Conservation (phyloP, 2,797 vertebrate genomes). For the Takifugu ocellatus region DNA sequence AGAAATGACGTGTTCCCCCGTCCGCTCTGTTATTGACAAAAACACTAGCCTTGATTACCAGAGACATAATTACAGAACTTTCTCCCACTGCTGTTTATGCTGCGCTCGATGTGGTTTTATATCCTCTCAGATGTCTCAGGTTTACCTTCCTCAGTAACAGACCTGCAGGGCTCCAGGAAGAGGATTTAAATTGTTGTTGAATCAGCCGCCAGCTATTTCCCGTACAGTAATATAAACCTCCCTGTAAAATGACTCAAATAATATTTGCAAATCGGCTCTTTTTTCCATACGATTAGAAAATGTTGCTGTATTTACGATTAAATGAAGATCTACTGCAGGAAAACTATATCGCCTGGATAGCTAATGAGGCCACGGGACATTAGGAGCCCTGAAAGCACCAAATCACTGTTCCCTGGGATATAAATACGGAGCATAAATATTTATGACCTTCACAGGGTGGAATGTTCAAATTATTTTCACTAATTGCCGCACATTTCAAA, state of each 20-base stretch:
- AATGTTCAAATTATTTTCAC: constrained; percentile 18
- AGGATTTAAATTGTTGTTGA: constrained; percentile 4
- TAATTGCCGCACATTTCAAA: constrained; percentile 16
- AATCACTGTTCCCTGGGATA: constrained; percentile 8
- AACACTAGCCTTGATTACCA: too few relatives aligned
- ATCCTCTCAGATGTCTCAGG: neutral
- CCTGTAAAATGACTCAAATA: too few relatives aligned
- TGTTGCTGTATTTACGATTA: constrained; percentile 67
- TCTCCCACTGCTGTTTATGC: too few relatives aligned
- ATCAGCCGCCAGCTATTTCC: constrained; percentile 4
- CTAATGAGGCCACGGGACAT: constrained; percentile 31
- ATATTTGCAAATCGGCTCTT: too few relatives aligned
- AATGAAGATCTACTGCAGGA: constrained; percentile 55
- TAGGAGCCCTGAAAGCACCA: constrained; percentile 4
- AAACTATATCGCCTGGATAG: constrained; percentile 43
- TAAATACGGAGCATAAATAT: constrained; percentile 1
- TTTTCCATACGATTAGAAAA: constrained; percentile 37
- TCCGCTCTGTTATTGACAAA: neutral
- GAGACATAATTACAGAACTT: too few relatives aligned
- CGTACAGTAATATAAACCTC: neutral
- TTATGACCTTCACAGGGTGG: neutral
- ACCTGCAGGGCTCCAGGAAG: neutral
- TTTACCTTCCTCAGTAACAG: neutral
- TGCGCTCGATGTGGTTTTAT: neutral
- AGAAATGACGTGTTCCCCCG: neutral